Evolutionary conservation across 2,888 invertebrate species (phyloP), one percentile per base, ranked within the genome.

Genomic region (Drosophila mulleri): DNA sequence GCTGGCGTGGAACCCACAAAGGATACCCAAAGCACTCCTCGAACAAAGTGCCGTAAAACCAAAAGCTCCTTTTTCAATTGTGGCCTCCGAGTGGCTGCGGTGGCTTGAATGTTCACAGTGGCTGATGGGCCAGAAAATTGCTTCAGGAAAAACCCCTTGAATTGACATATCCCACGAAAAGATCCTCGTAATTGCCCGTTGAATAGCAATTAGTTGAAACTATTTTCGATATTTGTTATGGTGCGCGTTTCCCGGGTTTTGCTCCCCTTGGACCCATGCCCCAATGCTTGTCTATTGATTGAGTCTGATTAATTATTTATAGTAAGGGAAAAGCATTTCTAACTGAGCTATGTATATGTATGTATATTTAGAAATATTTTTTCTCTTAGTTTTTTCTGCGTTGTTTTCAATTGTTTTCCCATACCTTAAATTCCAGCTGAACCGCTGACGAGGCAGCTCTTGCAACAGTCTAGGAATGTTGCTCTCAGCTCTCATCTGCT

Each of bases 11-110:
- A 83, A 89, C 85, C 84, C 70, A 62, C 75, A 73, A 54, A 60
- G 39, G 59, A 56, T 16, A 23, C 12, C 26, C 32, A 69, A 64
- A 64, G 52, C 53, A 67, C 67, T 62, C 26, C 50, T 23, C 59
- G 75, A 67, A 89, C 85, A 89, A 89, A 88, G 88, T 75, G 59
- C 60, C 83, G 66, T 82, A 85, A 89, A 88, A 80, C 90, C 86
- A 82, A 88, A 88, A 88, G 88, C 90, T 77, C 79, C 80, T 85
- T 89, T 89, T 85, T 73, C 84, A 89, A 89, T 84, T 85, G 75
- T 56, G 60, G 62, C 72, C 72, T 61, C 58, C 61, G 50, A 69
- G 65, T 47, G 48, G 20, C 12, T 39, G 54, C 54, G 18, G 18
- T 45, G 53, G 59, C 45, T 44, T 3, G 7, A 11, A 18, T 41